Evolutionary conservation across 2,888 invertebrate genomes (phyloP).

Genomic region (Marasmarcha lunaedactyla): DNA sequence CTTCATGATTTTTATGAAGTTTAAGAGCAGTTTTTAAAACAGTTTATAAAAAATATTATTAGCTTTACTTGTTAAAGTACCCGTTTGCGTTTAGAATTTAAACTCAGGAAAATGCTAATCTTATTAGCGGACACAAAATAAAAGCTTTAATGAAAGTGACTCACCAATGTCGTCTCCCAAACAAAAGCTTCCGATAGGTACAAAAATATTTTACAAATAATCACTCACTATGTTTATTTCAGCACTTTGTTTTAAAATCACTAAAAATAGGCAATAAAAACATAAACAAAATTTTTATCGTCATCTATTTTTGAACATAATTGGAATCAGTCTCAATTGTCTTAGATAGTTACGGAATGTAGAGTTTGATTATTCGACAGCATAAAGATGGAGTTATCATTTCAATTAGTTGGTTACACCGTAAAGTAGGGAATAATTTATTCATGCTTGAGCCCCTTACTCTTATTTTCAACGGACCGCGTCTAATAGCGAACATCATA

Average conservation of each 20-base stretch:
- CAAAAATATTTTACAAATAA: conserved; percentile 18
- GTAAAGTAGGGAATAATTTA: conserved; percentile 44
- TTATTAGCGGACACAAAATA: no score
- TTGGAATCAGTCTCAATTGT: conserved; percentile 15
- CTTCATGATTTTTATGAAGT: no score
- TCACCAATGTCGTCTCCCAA: conserved; percentile 19
- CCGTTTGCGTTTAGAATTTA: no score
- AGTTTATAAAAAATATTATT: no score
- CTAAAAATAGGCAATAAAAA: neutral
- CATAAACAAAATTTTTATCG: conserved; percentile 15
- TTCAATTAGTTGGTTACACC: conserved; percentile 36
- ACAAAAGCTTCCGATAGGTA: conserved; percentile 15
- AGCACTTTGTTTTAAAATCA: neutral
- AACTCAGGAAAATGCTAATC: no score
- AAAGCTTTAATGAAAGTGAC: conserved; percentile 14
- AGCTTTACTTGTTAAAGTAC: no score
- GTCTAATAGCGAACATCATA: conserved; percentile 61
- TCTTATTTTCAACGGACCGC: conserved; percentile 46
- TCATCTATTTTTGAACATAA: conserved; percentile 47
- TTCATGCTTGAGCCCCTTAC: conserved; percentile 51
- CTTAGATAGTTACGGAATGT: neutral
- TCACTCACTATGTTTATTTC: conserved; percentile 18
- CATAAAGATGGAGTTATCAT: conserved; percentile 24
- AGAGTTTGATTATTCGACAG: neutral
- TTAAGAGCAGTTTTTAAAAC: no score